These are phyloP conservation scores for Arnoldichthys spilopterus DNA, from an alignment of 2,797 vertebrate species.

Conservation along the genomic window DNA sequence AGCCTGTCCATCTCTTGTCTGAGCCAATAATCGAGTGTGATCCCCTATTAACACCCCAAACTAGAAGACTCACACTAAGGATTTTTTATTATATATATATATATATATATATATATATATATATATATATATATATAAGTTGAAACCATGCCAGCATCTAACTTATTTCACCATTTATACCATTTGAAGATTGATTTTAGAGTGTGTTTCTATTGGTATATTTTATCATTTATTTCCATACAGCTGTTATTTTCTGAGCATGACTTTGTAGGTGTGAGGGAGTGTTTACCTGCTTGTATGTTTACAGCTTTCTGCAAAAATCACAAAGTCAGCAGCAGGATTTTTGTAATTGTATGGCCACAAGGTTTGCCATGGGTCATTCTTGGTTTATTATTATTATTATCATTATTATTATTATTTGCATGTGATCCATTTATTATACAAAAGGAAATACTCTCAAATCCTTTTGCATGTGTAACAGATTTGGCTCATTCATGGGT, in stretches of 20 bases:
- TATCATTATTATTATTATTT: slow-evolving; percentile 60
- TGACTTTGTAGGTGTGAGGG: slow-evolving; percentile 46
- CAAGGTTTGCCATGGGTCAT: slow-evolving; percentile 25
- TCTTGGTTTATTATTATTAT: slow-evolving; percentile 36
- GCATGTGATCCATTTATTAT: slow-evolving; percentile 64
- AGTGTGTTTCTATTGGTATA: slow-evolving; percentile 46
- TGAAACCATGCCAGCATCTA: slow-evolving; percentile 51
- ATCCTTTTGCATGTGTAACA: slow-evolving; percentile 51
- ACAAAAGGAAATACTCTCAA: slow-evolving; percentile 44
- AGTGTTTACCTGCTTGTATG: slow-evolving; percentile 46
- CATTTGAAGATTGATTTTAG: slow-evolving; percentile 35
- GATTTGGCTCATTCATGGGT: slow-evolving; percentile 62
- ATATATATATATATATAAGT: too few species aligned
- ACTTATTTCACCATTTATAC: slow-evolving; percentile 57
- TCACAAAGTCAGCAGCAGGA: slow-evolving; percentile 18
- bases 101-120: too few species aligned
- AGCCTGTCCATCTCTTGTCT: slow-evolving; percentile 15
- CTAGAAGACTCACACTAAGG: slow-evolving; percentile 35
- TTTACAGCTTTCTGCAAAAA: slow-evolving; percentile 50
- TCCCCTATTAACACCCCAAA: slow-evolving; percentile 25
- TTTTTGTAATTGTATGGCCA: slow-evolving; percentile 30
- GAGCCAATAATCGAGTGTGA: slow-evolving; percentile 40
- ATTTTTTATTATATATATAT: slow-evolving; percentile 6
- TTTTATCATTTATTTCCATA: slow-evolving; percentile 48
- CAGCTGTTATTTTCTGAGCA: slow-evolving; percentile 47